Percentiles rank a stretch among this genome's conserved stretches.
Evolutionary conservation across 2,797 vertebrate species (phyloP).

Genomic region (Acanthurus lineatus): DNA sequence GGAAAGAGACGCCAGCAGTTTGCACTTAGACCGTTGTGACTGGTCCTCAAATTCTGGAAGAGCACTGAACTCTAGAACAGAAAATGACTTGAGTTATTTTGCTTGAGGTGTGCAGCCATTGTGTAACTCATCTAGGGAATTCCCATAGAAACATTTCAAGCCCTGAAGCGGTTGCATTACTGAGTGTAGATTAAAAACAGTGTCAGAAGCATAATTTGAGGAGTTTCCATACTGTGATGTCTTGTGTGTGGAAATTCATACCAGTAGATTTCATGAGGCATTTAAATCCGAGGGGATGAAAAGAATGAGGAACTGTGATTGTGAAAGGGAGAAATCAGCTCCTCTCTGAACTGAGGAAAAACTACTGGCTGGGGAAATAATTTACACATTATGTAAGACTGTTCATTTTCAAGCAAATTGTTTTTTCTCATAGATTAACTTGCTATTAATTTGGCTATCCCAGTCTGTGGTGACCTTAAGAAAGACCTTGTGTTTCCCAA

Average conservation of each 20-base stretch:
- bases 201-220: background rate
- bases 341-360: background rate
- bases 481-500: too few species aligned
- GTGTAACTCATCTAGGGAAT: constrained; percentile 1
- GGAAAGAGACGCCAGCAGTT: background rate
- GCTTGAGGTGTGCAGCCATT: background rate
- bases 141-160: constrained; percentile 23
- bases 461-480: too few species aligned
- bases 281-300: background rate
- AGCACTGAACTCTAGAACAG: background rate
- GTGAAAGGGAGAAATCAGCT: background rate
- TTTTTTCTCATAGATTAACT: too few species aligned
- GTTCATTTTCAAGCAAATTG: too few species aligned
- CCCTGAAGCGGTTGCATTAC: background rate
- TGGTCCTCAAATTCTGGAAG: background rate
- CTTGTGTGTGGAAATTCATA: background rate
- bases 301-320: background rate
- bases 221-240: background rate
- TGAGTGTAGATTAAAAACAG: background rate
- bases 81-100: background rate
- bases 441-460: too few species aligned
- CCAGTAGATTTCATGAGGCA: background rate
- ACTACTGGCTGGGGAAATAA: background rate
- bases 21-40: background rate
- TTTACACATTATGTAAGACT: too few species aligned